Evolutionary conservation across 2,113 vertebrate species (phyloP).

Genomic region (Colinus virginianus): DNA sequence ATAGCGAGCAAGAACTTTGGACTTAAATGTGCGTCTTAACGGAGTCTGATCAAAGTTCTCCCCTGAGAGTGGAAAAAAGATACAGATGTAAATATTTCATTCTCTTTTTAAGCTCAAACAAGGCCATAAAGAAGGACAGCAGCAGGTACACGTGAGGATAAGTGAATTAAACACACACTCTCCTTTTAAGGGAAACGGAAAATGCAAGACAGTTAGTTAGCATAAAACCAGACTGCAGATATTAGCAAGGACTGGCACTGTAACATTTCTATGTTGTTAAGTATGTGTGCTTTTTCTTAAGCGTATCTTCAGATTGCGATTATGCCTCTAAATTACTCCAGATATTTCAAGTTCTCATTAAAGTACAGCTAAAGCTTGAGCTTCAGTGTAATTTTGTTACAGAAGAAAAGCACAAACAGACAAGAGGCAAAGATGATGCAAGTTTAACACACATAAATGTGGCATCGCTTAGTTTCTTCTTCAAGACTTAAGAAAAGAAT

Average conservation of each 20-base stretch:
- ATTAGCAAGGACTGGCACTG: constrained; percentile 68
- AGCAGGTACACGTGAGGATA: constrained; percentile 61
- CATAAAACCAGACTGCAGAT: constrained; percentile 52
- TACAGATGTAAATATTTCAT: background rate
- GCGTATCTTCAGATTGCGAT: background rate
- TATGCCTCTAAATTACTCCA: background rate
- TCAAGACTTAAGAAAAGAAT: background rate
- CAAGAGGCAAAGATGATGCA: constrained; percentile 41
- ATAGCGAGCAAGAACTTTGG: constrained; percentile 97
- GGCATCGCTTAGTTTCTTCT: constrained; percentile 8
- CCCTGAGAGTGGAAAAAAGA: constrained; percentile 81
- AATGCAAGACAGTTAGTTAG: constrained; percentile 66
- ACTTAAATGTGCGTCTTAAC: constrained; percentile 96
- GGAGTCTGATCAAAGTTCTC: constrained; percentile 99
- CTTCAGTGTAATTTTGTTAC: constrained; percentile 31
- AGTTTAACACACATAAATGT: constrained; percentile 16
- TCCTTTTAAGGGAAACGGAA: constrained; percentile 73
- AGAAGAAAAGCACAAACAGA: constrained; percentile 68
- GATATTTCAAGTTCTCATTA: constrained; percentile 10
- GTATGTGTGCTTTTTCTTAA: constrained; percentile 65
- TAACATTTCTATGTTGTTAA: constrained; percentile 14
- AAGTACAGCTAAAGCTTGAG: constrained; percentile 6
- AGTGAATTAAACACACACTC: constrained; percentile 63
- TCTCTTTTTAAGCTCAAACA: background rate
- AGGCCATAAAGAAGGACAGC: constrained; percentile 61